Evolutionary conservation across 2,888 invertebrate species (phyloP).

Genomic region (Drosophila aldrichi): DNA sequence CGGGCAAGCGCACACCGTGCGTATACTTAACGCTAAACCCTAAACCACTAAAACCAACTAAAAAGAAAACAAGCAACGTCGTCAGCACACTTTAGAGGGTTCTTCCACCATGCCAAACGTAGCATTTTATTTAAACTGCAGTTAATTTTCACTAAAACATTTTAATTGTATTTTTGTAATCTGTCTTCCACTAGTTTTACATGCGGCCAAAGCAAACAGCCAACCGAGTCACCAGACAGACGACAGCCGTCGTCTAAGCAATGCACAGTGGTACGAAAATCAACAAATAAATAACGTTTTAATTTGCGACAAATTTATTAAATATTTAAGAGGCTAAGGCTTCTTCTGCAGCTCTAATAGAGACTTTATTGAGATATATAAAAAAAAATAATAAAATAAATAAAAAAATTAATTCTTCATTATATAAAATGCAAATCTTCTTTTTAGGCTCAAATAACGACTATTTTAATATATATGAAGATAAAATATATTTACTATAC

Average conservation of each 20-base stretch:
- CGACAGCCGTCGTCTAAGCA: conserved; percentile 6
- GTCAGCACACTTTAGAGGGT: conserved; percentile 29
- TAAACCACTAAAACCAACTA: conserved; percentile 78
- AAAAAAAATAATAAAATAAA: no score
- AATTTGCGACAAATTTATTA: not conserved
- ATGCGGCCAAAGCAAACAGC: conserved; percentile 47
- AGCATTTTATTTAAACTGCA: conserved; percentile 80
- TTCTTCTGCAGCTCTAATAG: no score
- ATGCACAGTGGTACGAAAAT: conserved; percentile 34
- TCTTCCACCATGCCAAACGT: conserved; percentile 55
- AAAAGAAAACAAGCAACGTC: conserved; percentile 59
- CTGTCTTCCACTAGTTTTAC: conserved; percentile 74
- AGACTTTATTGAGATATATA: no score
- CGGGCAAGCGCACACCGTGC: conserved; percentile 70
- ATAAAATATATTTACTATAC: no score
- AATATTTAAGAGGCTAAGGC: not conserved
- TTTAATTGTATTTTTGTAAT: conserved; percentile 81
- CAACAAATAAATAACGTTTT: not conserved
- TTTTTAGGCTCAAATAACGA: no score
- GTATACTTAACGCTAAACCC: conserved; percentile 78
- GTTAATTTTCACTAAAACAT: conserved; percentile 81
- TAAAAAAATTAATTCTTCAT: no score
- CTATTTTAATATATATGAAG: no score
- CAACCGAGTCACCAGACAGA: not conserved
- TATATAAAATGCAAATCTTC: no score